A percentile compares a stretch with the other conserved stretches of the same genome.
phyloP scores from a whole-genome alignment of 1,140 invertebrate genomes.

The Drosophila micromelanica region DNA sequence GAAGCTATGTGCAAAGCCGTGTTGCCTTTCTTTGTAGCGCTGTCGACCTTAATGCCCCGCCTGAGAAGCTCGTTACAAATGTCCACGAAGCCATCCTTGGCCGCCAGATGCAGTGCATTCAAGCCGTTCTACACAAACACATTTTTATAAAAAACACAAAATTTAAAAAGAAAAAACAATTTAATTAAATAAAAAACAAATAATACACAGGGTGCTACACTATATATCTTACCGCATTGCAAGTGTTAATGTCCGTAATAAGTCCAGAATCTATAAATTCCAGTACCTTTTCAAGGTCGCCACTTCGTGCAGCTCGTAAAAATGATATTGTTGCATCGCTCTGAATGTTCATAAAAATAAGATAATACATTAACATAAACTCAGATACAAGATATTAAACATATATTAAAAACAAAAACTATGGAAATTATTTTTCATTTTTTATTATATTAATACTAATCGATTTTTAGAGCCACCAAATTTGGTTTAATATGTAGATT shows the following conservation, averaged over 20 bases:
- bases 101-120: conserved; percentile 98
- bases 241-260: conserved; percentile 96
- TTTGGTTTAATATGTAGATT: too few relatives aligned
- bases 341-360: conserved; percentile 83
- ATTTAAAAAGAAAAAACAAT: too few relatives aligned
- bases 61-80: conserved; percentile 96
- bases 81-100: conserved; percentile 98
- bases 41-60: conserved; percentile 96
- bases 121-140: conserved; percentile 93
- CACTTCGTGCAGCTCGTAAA: conserved; percentile 97
- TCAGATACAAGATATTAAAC: too few relatives aligned
- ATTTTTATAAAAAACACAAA: background rate
- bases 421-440: too few relatives aligned
- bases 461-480: too few relatives aligned
- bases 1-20: conserved; percentile 99
- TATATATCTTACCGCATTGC: conserved; percentile 93
- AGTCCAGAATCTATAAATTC: conserved; percentile 96
- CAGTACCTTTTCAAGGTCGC: conserved; percentile 97
- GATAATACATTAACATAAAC: too few relatives aligned
- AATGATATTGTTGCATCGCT: conserved; percentile 93
- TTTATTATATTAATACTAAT: too few relatives aligned
- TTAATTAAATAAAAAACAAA: background rate
- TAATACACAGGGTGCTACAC: background rate
- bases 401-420: too few relatives aligned
- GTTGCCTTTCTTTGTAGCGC: conserved; percentile 99